phyloP scores from a whole-genome alignment of 1,140 invertebrate genomes.

The Luehdorfia chinensis region DNA sequence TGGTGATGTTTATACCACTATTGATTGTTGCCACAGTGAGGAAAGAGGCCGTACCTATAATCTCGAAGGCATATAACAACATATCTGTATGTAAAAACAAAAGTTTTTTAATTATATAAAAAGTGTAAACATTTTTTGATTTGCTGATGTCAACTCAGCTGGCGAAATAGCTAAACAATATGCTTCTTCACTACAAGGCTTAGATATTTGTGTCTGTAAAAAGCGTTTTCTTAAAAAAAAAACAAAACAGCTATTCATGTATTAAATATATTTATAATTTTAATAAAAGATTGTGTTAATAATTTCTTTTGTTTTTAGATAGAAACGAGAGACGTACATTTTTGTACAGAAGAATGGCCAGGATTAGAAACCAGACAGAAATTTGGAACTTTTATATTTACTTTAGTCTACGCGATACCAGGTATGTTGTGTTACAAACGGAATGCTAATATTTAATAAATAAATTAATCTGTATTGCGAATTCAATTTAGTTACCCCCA shows the following conservation, averaged over 20 bases:
- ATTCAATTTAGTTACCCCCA: too few relatives aligned
- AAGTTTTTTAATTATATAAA: neutral
- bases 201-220: too few relatives aligned
- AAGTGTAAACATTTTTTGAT: too few relatives aligned
- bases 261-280: too few relatives aligned
- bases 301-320: slow-evolving; percentile 44
- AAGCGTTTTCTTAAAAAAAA: too few relatives aligned
- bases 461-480: neutral
- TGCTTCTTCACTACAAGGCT: too few relatives aligned
- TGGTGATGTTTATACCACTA: slow-evolving; percentile 83
- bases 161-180: too few relatives aligned
- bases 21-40: slow-evolving; percentile 72
- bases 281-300: neutral
- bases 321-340: slow-evolving; percentile 69
- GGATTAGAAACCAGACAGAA: slow-evolving; percentile 54
- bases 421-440: slow-evolving; percentile 51
- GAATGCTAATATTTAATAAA: neutral
- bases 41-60: slow-evolving; percentile 63
- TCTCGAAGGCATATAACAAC: slow-evolving; percentile 46
- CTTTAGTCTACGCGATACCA: slow-evolving; percentile 85
- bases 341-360: slow-evolving; percentile 81
- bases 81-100: slow-evolving; percentile 47
- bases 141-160: too few relatives aligned
- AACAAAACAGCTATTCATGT: too few relatives aligned
- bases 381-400: slow-evolving; percentile 83